Conservation (phyloP, 2,113 vertebrate species). For the Tonatia bakeri region DNA sequence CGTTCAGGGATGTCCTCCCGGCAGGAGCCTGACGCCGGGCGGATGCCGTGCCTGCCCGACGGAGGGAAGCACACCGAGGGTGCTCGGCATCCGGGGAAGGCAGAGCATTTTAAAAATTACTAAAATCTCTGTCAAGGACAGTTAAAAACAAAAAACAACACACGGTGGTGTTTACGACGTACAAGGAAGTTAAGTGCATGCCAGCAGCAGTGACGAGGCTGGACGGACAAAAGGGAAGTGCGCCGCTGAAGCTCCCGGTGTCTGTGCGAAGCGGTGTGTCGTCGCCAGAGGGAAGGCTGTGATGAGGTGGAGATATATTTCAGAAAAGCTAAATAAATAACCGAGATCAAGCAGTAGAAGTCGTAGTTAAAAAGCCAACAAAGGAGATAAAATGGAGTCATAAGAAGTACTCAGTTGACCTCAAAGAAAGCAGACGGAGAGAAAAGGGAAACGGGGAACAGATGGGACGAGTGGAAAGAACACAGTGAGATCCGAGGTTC, state of each 20-base stretch:
- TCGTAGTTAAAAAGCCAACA: not conserved
- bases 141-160: not conserved
- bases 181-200: not conserved
- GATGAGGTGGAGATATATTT: not conserved
- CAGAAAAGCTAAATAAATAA: not conserved
- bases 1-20: not conserved
- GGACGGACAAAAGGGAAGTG: not conserved
- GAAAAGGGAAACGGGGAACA: not conserved
- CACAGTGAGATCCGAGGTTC: accelerated
- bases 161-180: not conserved
- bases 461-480: not conserved
- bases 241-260: too few species aligned
- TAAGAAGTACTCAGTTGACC: not conserved
- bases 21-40: too few species aligned
- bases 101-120: not conserved
- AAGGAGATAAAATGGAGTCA: not conserved
- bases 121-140: not conserved
- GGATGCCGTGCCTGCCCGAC: too few species aligned
- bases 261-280: too few species aligned
- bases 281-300: not conserved
- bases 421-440: not conserved
- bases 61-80: not conserved
- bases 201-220: not conserved
- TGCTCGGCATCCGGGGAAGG: not conserved
- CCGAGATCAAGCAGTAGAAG: not conserved